phyloP scores from a whole-genome alignment of 1,140 invertebrate species.

The Nixonia krombeini region DNA sequence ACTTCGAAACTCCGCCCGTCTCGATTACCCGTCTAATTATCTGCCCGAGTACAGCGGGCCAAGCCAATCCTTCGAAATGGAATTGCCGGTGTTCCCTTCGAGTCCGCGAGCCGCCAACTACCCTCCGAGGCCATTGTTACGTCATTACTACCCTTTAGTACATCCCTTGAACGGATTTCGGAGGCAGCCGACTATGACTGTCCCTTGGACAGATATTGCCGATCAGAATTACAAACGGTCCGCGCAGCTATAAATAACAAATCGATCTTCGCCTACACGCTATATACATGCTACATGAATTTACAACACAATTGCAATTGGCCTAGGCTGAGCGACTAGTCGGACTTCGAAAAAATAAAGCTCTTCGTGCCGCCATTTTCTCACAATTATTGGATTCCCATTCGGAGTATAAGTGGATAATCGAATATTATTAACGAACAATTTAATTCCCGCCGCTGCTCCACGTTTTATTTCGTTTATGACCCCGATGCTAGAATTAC shows the following conservation, averaged over 20 bases:
- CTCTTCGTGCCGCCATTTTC: no score
- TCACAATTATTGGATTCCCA: no score
- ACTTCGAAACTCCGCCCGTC: constrained; percentile 50
- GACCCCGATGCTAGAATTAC: no score
- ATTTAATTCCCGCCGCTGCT: no score
- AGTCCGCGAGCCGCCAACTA: constrained; percentile 48
- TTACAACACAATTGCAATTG: no score
- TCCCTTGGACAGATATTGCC: constrained; percentile 4
- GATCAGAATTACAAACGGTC: not conserved
- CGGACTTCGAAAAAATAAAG: no score
- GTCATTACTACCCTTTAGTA: constrained; percentile 66
- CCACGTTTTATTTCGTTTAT: no score
- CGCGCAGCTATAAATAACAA: constrained; percentile 6
- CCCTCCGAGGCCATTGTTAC: constrained; percentile 66
- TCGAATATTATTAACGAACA: no score
- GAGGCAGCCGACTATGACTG: constrained; percentile 7
- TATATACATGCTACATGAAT: no score
- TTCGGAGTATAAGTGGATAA: no score
- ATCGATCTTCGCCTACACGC: not conserved
- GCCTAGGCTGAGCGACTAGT: no score
- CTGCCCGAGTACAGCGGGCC: constrained; percentile 48
- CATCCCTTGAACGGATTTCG: constrained; percentile 25
- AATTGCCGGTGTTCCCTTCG: constrained; percentile 56
- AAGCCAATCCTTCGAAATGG: constrained; percentile 59
- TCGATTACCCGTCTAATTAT: constrained; percentile 70